Base-by-base conservation (phyloP, 2,797 vertebrate genomes). In the Silurus aristotelis region DNA sequence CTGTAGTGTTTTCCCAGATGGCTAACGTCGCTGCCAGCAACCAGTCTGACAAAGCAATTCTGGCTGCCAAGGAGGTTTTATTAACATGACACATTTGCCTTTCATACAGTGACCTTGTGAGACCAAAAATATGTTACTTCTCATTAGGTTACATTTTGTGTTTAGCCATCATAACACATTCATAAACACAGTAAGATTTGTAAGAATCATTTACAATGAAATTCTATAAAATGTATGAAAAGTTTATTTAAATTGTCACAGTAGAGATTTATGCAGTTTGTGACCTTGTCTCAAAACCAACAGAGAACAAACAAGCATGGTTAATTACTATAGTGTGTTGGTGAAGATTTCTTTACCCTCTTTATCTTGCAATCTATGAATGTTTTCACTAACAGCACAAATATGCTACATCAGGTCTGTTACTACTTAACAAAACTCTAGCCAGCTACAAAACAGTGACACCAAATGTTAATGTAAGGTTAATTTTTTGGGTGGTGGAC, bases 1-100 rank as follows among this genome's bases (percentile, higher is more conserved):
- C 27, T 79, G 75, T 79, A 25, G 15, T 56, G 67, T 86, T 38
- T 38, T 38, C 38, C 67, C 82, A 83, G 76, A 80, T 87, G 75
- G 76, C 67, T 80, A 79, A 56, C 80, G 82, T 73, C 25, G 5
- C 22, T 66, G 66, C 56, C 46, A 87, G 67, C 56, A n/a, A 71
- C 17, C 31, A 71, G 63, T 82, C 38, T 64, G 66, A 72, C 31
- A 73, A 80, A 66, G n/a, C 85, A 79, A 46, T 72, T 86, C 52
- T 64, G 27, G 8, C 20, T 73, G 27, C 70, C 66, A 67, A 56
- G 46, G 22, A 38, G 64, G 13, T 71, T 83, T n/a, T 10, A 66
- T 60, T n/a, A 80, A 14, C 38, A 64, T 80, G 8, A 6, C 25
- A 72, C 43, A 2, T 82, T n/a, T 77, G 6, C 67, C 14, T 82